Percentiles rank a stretch among this genome's conserved stretches.
phyloP scores from a whole-genome alignment of 2,113 vertebrate species.

The Brachypodius melanocephalos region DNA sequence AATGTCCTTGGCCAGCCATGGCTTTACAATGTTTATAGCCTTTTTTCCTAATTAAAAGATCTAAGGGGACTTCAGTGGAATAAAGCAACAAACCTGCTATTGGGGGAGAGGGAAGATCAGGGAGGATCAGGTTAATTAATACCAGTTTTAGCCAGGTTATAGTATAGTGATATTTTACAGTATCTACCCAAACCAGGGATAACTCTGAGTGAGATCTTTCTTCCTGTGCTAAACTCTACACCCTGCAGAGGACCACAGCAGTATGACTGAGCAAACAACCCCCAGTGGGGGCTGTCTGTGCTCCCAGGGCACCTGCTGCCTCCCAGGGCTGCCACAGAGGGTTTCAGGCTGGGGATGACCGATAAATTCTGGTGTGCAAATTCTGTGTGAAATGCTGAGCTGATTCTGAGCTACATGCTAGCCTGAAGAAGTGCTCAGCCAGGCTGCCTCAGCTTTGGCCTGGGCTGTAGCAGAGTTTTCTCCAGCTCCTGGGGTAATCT shows the following conservation, averaged over 20 bases:
- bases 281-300: neutral
- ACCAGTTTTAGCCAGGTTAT: neutral
- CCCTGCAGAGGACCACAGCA: neutral
- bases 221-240: neutral
- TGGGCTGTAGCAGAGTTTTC: neutral
- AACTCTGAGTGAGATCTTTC: neutral
- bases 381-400: neutral
- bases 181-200: neutral
- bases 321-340: neutral
- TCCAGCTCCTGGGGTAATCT: neutral
- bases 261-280: neutral
- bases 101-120: neutral
- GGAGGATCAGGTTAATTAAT: neutral
- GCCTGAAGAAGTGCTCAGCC: accelerated
- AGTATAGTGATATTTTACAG: neutral
- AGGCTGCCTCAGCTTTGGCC: neutral
- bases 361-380: neutral
- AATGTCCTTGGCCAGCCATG: neutral
- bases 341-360: neutral
- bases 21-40: neutral
- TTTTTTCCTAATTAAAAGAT: neutral
- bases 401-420: neutral
- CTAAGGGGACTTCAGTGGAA: neutral
- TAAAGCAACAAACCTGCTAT: neutral
- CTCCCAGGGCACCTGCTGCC: neutral